Conservation (phyloP, 2,797 vertebrate genomes). For the Thalassophryne amazonica region DNA sequence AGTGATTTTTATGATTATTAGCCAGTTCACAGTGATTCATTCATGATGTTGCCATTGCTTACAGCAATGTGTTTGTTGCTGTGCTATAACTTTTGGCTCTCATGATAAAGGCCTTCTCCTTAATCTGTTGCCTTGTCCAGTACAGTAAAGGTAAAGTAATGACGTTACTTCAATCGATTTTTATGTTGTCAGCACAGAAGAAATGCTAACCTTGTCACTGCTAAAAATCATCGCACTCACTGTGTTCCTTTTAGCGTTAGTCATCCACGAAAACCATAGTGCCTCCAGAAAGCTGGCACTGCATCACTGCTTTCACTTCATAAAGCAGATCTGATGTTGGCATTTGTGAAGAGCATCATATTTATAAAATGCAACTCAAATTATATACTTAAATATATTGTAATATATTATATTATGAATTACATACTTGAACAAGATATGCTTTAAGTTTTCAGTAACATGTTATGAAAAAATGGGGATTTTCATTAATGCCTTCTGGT, state of each 20-base stretch:
- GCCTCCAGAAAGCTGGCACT: too few species aligned
- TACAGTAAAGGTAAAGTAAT: constrained; percentile 56
- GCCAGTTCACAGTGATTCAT: constrained; percentile 50
- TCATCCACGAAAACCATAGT: constrained; percentile 23
- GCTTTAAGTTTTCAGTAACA: too few species aligned
- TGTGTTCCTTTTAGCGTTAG: constrained; percentile 23
- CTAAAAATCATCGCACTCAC: constrained; percentile 7
- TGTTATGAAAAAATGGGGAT: too few species aligned
- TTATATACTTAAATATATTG: too few species aligned
- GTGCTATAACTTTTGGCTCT: constrained; percentile 57
- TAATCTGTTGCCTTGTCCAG: constrained; percentile 46
- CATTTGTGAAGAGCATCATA: too few species aligned
- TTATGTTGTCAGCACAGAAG: constrained; percentile 49
- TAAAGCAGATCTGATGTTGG: too few species aligned
- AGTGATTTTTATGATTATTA: constrained; percentile 60
- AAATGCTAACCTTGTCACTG: constrained; percentile 89
- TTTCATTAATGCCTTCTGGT: too few species aligned
- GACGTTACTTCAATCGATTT: constrained; percentile 28
- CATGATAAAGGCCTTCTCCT: constrained; percentile 36
- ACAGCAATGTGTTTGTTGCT: constrained; percentile 59
- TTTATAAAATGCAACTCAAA: too few species aligned
- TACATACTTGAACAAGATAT: too few species aligned
- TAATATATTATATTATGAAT: too few species aligned
- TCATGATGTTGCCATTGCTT: constrained; percentile 58
- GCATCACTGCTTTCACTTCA: too few species aligned